Percentiles rank a stretch among this genome's conserved stretches.
These are phyloP conservation scores for Drosophila quasianomalipes DNA, from an alignment of 2,888 invertebrate genomes.

Conservation along the genomic window DNA sequence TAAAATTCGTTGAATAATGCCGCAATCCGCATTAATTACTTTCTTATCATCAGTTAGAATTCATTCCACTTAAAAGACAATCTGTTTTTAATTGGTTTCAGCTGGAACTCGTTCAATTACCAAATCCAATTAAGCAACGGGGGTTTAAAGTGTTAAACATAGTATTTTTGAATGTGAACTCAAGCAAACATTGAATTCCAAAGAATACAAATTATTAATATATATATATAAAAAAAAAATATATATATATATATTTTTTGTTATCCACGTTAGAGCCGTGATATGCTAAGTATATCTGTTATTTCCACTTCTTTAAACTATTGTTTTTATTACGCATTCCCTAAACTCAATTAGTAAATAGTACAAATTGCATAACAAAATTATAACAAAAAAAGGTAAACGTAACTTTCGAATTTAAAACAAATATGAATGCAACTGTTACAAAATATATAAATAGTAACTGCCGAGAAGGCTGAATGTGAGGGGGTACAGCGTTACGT, in stretches of 20 bases:
- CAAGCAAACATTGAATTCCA: not conserved
- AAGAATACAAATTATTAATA: not conserved
- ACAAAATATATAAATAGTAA: constrained; percentile 19
- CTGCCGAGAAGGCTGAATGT: not conserved
- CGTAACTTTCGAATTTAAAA: constrained; percentile 42
- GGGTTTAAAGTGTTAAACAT: not conserved
- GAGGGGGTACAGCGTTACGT: not conserved
- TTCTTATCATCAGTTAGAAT: not conserved
- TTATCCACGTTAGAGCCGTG: not conserved
- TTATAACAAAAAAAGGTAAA: constrained; percentile 13
- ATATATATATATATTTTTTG: not conserved
- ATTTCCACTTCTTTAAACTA: not conserved
- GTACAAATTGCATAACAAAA: constrained; percentile 15
- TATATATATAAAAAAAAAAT: not conserved
- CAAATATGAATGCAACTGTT: constrained; percentile 22
- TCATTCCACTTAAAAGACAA: not conserved
- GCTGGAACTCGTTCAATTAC: not conserved
- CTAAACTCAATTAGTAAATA: constrained; percentile 5
- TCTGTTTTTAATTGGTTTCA: not conserved
- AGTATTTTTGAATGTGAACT: not conserved
- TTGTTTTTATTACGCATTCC: constrained; percentile 1
- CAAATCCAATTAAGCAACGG: not conserved
- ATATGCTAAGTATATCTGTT: not conserved
- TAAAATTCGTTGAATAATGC: not conserved
- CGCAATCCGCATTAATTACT: not conserved